Evolutionary conservation across 2,797 vertebrate species (phyloP).

Genomic region (Echiichthys vipera): DNA sequence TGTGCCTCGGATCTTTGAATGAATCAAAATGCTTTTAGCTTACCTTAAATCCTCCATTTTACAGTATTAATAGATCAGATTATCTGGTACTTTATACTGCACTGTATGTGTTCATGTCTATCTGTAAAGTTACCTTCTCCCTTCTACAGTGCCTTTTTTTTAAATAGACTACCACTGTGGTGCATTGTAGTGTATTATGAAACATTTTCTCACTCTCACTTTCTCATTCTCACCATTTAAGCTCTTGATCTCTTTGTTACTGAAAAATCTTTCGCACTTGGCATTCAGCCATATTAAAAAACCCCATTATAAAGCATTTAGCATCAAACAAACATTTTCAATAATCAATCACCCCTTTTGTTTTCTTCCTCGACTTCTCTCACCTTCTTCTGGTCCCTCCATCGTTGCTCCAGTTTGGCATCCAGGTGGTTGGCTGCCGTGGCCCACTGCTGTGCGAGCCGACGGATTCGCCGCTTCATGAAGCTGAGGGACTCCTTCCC

Average conservation of each 20-base stretch:
- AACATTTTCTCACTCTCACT: no score
- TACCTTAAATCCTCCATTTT: background rate
- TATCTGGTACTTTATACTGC: background rate
- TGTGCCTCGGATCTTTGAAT: constrained; percentile 9
- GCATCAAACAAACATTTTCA: no score
- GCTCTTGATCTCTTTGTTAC: background rate
- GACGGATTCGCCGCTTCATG: constrained; percentile 93
- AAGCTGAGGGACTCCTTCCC: constrained; percentile 96
- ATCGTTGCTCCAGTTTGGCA: constrained; percentile 82
- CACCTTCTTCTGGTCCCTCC: constrained; percentile 92
- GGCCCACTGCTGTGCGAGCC: constrained; percentile 90
- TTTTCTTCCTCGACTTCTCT: background rate
- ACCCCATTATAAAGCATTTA: no score
- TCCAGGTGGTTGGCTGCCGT: constrained; percentile 86
- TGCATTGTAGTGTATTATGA: background rate
- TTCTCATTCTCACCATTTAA: background rate
- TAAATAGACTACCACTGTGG: background rate
- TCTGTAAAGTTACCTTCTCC: background rate
- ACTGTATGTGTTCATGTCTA: background rate
- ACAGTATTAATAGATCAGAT: background rate
- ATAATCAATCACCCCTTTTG: background rate
- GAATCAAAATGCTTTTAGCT: background rate
- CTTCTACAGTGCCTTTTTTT: background rate
- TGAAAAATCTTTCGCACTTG: background rate
- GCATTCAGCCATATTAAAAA: background rate